Evolutionary conservation across 2,113 vertebrate species (phyloP), one percentile per base, ranked within the genome.

Genomic region (Entomyzon cyanotis): DNA sequence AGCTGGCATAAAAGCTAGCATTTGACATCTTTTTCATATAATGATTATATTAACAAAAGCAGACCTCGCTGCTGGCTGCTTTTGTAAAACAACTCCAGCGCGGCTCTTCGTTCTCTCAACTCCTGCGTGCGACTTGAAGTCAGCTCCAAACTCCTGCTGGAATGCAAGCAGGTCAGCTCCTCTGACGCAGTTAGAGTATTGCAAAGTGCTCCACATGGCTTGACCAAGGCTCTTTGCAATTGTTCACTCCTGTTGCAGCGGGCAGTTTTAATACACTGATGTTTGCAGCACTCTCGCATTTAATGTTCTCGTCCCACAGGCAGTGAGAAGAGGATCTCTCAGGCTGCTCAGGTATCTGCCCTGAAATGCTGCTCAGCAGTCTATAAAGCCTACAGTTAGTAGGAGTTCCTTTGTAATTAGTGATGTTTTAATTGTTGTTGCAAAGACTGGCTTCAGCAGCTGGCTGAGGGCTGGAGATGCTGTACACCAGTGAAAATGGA

Each of bases 41-140:
- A 93, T 86, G 68, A 94, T 83, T 81, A 6, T 27, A 89, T 96
- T 95, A 93, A 96, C 88, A 95, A 90, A 93, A 87, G 93, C 71
- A 49, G 52, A 53, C 44, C 93, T 95, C 28, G 2, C 88, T 79
- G 92, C 44, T 89, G 88, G 93, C 88, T 64, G 86, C 83, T 69
- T 95, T 94, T 96, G 85, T 96, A 84, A 44, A 94, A 89, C 79
- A 93, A 46, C 80, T 93, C 73, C 77, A 30, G 68, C n/a, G 8
- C 11, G 42, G 80, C 76, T 89, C 90, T 68, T 84, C 85, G 0
- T 74, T 84, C 83, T 92, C 83, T 70, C 56, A 86, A 90, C 79
- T 93, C 42, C 12, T 64, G 64, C 19, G 15, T 41, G 60, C 12
- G 23, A 63, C 90, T 94, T 58, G 46, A 71, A 95, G 62, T 74